A percentile compares a stretch with the other conserved stretches of the same genome.
phyloP scores from a whole-genome alignment of 2,113 vertebrate genomes.

The Scomber scombrus region DNA sequence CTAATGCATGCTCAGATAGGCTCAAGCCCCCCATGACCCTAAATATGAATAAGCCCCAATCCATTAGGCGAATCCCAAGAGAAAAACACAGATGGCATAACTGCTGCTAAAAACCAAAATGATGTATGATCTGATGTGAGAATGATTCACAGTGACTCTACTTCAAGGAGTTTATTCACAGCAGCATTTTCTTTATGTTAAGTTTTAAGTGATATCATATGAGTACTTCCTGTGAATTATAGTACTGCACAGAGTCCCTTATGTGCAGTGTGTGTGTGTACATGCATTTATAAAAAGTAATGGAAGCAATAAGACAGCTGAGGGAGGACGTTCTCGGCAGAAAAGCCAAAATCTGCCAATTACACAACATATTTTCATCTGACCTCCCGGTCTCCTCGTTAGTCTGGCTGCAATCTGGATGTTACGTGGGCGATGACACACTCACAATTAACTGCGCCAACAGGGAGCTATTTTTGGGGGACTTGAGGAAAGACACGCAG shows the following conservation, averaged over 20 bases:
- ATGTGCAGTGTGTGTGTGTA: too few relatives aligned
- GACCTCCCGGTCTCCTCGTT: slow-evolving; percentile 49
- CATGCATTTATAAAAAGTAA: not conserved
- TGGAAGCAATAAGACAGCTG: not conserved
- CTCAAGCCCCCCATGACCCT: not conserved
- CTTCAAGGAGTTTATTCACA: too few relatives aligned
- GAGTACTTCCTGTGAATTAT: not conserved
- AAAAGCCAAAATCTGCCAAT: slow-evolving; percentile 38
- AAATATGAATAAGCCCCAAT: not conserved
- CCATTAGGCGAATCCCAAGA: slow-evolving; percentile 14
- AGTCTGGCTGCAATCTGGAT: slow-evolving; percentile 57
- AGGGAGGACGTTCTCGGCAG: not conserved
- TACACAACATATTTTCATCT: slow-evolving; percentile 60
- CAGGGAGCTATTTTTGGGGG: slow-evolving; percentile 47
- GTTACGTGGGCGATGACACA: slow-evolving; percentile 52
- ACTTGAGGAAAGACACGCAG: not conserved
- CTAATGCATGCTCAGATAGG: not conserved
- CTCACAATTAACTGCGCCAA: slow-evolving; percentile 36
- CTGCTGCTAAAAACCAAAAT: too few relatives aligned
- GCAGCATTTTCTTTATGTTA: too few relatives aligned
- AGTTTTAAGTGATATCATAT: too few relatives aligned
- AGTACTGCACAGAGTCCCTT: too few relatives aligned
- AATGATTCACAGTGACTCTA: too few relatives aligned
- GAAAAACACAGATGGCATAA: not conserved
- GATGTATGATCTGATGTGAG: too few relatives aligned